Conservation (phyloP, 2,888 invertebrate species). For the Lamellibrachia satsuma region DNA sequence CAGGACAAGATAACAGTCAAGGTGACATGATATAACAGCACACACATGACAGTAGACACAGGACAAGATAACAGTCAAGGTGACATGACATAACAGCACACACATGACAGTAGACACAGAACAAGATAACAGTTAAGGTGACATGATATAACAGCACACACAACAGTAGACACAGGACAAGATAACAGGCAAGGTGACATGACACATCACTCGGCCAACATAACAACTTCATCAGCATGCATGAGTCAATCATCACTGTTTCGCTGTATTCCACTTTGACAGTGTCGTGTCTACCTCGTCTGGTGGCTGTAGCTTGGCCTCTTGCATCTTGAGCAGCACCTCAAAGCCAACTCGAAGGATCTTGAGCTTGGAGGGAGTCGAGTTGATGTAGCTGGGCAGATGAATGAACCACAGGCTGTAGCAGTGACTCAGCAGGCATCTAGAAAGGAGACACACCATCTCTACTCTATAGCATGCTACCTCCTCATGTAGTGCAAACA, state of each 20-base stretch:
- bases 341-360: slow-evolving; percentile 85
- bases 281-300: slow-evolving; percentile 77
- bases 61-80: no score
- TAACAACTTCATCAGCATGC: neutral
- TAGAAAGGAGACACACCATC: slow-evolving; percentile 38
- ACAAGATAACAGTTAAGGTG: no score
- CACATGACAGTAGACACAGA: no score
- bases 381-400: slow-evolving; percentile 83
- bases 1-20: no score
- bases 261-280: neutral
- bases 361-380: slow-evolving; percentile 76
- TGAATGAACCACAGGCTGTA: slow-evolving; percentile 92
- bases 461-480: no score
- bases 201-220: neutral
- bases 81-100: no score
- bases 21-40: no score
- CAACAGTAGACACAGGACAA: neutral
- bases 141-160: no score
- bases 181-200: neutral
- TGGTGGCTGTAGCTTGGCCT: slow-evolving; percentile 81
- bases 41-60: no score
- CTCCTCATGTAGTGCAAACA: no score
- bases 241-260: neutral
- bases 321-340: slow-evolving; percentile 86
- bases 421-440: slow-evolving; percentile 67